Evolutionary conservation across 1,140 invertebrate genomes (phyloP), one percentile per base, ranked within the genome.

Genomic region (Eurosta solidaginis): DNA sequence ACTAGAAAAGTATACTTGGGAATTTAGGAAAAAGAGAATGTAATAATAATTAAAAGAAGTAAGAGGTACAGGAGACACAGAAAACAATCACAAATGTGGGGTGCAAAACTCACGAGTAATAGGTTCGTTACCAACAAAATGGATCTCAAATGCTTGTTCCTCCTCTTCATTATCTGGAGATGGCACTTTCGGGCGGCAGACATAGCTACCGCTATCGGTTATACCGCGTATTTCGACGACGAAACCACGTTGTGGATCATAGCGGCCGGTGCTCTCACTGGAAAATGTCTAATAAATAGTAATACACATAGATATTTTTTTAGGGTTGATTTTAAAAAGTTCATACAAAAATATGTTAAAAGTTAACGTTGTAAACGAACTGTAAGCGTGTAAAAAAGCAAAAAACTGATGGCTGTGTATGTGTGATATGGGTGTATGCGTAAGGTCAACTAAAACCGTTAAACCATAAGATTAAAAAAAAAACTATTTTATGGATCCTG

Each of bases 221-320:
- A 91, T 74, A 75, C 83, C 82, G 54, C 89, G 81, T 74, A 88
- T 88, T 83, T 85, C 84, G 81, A 92, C 82, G 63, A 84, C 88
- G 83, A 91, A 92, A 81, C 92, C 92, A 81, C 90, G 81, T 86
- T 89, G 91, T 22, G 91, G 90, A 88, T 91, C 88, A 84, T 90
- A 92, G n/a, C 84, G 86, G 81, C 80, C 82, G 73, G 79, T 49
- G 44, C 74, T 80, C 27, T 81, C 83, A 79, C 85, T 87, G 83
- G 81, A 81, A 83, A 76, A 81, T 44, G 74, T 81, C 85, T 87
- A 78, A n/a, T n/a, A n/a, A 76, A 78, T 17, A 45, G 12, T 40
- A 49, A 50, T 77, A 63, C 17, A 6, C 12, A 68, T 10, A 68
- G 2, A 54, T 54, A 45, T 42, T 27, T 76, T 22, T 49, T 50